phyloP scores from a whole-genome alignment of 2,888 invertebrate species.

The Clepsis dumicolana region DNA sequence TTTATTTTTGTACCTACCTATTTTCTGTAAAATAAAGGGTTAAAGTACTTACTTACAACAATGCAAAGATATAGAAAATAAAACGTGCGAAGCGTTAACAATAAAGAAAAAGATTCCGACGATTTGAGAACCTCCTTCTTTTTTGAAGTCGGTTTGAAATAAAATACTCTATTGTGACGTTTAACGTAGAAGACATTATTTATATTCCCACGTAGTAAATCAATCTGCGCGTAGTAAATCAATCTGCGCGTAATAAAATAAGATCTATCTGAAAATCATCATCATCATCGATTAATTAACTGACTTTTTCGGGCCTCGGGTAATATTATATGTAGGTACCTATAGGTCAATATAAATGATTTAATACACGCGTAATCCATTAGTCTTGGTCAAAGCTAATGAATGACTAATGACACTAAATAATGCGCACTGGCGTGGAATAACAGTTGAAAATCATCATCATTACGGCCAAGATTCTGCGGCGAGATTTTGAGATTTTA shows the following conservation, averaged over 20 bases:
- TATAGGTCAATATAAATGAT: no score
- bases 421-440: background rate
- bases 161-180: background rate
- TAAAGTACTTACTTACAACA: no score
- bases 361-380: constrained; percentile 10
- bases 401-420: background rate
- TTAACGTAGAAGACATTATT: background rate
- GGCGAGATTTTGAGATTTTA: constrained; percentile 31
- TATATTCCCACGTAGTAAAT: background rate
- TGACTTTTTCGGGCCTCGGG: no score
- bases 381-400: constrained; percentile 18
- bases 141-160: no score
- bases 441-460: constrained; percentile 13
- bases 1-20: no score
- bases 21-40: no score
- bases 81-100: background rate
- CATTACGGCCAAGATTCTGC: constrained; percentile 32
- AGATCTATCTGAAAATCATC: background rate
- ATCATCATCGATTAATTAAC: background rate
- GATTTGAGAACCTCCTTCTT: no score
- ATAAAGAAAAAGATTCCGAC: no score
- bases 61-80: background rate
- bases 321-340: no score
- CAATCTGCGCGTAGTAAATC: background rate
- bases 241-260: background rate